These are phyloP conservation scores for Mesocentrotus franciscanus DNA, from an alignment of 53 echinoderm and acorn worm species.

Conservation along the genomic window DNA sequence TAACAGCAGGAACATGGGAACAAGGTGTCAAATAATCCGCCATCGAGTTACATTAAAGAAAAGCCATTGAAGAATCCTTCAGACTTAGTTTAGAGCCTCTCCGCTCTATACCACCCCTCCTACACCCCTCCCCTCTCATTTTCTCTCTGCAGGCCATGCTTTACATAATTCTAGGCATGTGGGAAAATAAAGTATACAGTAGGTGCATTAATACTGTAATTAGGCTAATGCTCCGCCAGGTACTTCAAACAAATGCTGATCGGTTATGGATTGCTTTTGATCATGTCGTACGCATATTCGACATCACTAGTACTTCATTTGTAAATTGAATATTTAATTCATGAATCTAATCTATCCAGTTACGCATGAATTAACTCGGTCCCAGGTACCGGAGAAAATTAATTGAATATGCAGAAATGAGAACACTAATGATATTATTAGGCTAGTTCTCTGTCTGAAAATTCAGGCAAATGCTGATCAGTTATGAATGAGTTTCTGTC, in stretches of 20 bases:
- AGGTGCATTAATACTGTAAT: not conserved
- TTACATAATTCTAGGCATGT: conserved; percentile 19
- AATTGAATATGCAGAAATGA: not conserved
- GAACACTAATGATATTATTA: not conserved
- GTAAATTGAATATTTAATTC: conserved; percentile 13
- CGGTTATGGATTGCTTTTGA: not conserved
- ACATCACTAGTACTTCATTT: not conserved
- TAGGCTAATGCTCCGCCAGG: not conserved
- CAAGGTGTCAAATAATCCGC: conserved; percentile 40
- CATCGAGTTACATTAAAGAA: not conserved
- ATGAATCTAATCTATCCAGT: not conserved
- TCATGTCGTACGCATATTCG: not conserved
- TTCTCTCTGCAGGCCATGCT: conserved; percentile 24
- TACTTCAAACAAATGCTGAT: not conserved
- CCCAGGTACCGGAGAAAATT: not conserved
- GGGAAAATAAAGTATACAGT: not conserved
- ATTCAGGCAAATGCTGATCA: not conserved
- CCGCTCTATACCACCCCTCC: not conserved
- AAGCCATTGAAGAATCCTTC: conserved; percentile 22
- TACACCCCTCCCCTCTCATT: not conserved
- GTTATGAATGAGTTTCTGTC: not conserved
- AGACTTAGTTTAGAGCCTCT: not conserved
- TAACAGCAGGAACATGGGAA: conserved; percentile 16
- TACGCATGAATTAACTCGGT: not conserved
- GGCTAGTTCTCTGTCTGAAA: not conserved